Evolutionary conservation across 2,888 invertebrate species (phyloP).

Genomic region (Lasius fuliginosus): DNA sequence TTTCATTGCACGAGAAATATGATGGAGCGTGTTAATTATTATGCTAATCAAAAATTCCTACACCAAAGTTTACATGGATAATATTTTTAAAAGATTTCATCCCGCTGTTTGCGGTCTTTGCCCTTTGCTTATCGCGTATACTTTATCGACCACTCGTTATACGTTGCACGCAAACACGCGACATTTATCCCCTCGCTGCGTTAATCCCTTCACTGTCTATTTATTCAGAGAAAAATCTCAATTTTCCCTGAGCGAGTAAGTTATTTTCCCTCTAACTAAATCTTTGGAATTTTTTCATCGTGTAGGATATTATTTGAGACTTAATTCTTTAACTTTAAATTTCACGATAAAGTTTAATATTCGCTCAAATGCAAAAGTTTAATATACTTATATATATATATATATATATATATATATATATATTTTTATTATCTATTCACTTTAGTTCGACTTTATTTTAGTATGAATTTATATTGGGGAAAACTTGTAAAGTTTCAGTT

Average conservation of each 20-base stretch:
- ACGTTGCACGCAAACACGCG: slow-evolving; percentile 47
- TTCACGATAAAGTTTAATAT: not conserved
- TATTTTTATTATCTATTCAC: not conserved
- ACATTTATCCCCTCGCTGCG: slow-evolving; percentile 40
- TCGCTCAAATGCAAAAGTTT: no score
- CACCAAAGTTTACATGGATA: slow-evolving; percentile 36
- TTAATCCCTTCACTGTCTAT: slow-evolving; percentile 40
- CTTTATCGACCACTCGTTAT: slow-evolving; percentile 50
- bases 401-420: not conserved
- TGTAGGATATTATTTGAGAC: not conserved
- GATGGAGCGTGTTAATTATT: slow-evolving; percentile 26
- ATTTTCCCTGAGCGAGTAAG: not conserved
- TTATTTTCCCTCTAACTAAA: slow-evolving; percentile 7
- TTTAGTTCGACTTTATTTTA: not conserved
- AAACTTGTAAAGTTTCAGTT: not conserved
- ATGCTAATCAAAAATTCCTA: slow-evolving; percentile 38
- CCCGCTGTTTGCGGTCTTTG: slow-evolving; percentile 37
- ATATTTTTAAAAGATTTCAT: slow-evolving; percentile 47
- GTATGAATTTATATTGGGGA: not conserved
- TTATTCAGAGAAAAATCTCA: slow-evolving; percentile 45
- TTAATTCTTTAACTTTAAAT: not conserved
- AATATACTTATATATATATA: no score
- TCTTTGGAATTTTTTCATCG: not conserved
- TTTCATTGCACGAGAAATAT: not conserved
- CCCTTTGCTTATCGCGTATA: slow-evolving; percentile 48